Evolutionary conservation across 2,888 invertebrate species (phyloP).

Genomic region (Hirtodrosophila trivittata): DNA sequence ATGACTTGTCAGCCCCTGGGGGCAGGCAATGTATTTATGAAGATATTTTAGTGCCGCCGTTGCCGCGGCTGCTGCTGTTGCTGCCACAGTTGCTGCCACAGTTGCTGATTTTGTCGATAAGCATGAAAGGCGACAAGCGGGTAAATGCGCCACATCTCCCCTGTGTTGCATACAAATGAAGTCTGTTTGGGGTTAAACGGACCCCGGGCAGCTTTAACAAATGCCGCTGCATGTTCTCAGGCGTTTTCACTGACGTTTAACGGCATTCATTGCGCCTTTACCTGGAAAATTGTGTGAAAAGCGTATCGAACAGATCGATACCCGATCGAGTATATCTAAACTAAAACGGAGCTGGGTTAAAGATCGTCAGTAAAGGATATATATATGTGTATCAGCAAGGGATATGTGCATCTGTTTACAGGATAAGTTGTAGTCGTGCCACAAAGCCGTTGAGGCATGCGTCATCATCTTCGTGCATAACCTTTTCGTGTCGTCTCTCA

Average conservation of each 20-base stretch:
- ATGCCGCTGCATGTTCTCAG: slow-evolving; percentile 52
- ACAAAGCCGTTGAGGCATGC: no score
- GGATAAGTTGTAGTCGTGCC: no score
- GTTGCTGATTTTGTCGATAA: slow-evolving; percentile 69
- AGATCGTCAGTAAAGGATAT: no score
- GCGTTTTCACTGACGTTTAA: slow-evolving; percentile 38
- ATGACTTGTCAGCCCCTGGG: slow-evolving; percentile 30
- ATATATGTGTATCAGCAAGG: no score
- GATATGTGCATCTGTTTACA: no score
- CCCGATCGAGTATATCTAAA: no score
- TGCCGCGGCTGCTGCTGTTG: slow-evolving; percentile 6
- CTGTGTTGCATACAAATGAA: slow-evolving; percentile 63
- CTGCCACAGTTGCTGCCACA: slow-evolving; percentile 6
- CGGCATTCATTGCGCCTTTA: slow-evolving; percentile 34
- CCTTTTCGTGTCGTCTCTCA: slow-evolving; percentile 42
- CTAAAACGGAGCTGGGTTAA: no score
- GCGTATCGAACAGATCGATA: no score
- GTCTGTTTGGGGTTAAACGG: slow-evolving; percentile 20
- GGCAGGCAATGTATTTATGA: slow-evolving; percentile 49
- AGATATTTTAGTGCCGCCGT: slow-evolving; percentile 59
- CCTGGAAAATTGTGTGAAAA: no score
- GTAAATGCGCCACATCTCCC: slow-evolving; percentile 30
- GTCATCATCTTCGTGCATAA: slow-evolving; percentile 58
- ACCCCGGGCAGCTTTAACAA: slow-evolving; percentile 17
- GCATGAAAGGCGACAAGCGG: slow-evolving; percentile 61